These are phyloP conservation scores for Pseudomyrmex cubaensis DNA, from an alignment of 1,140 invertebrate genomes.

Conservation along the genomic window DNA sequence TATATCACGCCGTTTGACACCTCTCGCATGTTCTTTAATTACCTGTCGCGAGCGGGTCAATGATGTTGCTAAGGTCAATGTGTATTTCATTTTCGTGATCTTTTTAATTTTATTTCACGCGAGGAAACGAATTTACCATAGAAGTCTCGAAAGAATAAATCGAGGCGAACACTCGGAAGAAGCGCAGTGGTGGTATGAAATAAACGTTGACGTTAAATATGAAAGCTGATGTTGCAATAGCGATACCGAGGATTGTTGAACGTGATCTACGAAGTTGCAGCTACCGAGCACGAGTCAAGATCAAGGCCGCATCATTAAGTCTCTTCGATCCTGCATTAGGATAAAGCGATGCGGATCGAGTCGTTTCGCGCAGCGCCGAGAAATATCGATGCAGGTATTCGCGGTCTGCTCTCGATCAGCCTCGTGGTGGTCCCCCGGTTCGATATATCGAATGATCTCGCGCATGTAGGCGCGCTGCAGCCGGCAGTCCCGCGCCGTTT, in stretches of 20 bases:
- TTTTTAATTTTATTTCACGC: constrained; percentile 1
- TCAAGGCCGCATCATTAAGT: constrained; percentile 45
- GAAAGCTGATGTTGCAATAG: not conserved
- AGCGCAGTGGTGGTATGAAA: not conserved
- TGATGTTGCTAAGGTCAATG: constrained; percentile 22
- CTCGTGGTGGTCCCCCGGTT: constrained; percentile 75
- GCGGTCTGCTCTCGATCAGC: constrained; percentile 60
- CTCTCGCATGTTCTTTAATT: constrained; percentile 48
- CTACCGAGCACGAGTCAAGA: constrained; percentile 27
- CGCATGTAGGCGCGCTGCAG: constrained; percentile 74
- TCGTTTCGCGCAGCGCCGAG: constrained; percentile 54
- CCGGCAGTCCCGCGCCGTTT: constrained; percentile 71
- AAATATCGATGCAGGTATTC: constrained; percentile 67
- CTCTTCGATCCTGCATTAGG: constrained; percentile 46
- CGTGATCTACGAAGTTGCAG: constrained; percentile 20
- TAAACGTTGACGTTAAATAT: constrained; percentile 21
- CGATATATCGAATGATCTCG: constrained; percentile 75
- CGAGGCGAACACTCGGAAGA: not conserved
- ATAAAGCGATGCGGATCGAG: constrained; percentile 35
- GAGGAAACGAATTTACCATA: not conserved
- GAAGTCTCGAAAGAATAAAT: not conserved
- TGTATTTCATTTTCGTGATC: not conserved
- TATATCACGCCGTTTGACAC: constrained; percentile 52
- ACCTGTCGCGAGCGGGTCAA: constrained; percentile 26
- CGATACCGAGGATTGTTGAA: not conserved